phyloP scores from a whole-genome alignment of 2,797 vertebrate species.

The Amniataba percoides region DNA sequence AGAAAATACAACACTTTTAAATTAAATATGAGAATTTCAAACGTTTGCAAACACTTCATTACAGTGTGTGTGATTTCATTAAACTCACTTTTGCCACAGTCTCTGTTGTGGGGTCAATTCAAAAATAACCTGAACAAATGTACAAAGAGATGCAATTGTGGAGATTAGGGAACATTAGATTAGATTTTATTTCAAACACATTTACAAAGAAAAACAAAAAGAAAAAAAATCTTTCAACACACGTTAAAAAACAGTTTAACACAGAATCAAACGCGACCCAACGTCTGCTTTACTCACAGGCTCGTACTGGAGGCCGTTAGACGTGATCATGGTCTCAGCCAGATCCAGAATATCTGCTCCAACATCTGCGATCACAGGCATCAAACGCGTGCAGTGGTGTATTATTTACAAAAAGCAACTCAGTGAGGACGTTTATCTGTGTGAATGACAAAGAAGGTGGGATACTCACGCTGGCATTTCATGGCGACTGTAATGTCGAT shows the following conservation, averaged over 20 bases:
- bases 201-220: no score
- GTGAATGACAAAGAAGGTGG: background rate
- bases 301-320: conserved; percentile 93
- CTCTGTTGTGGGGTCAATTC: conserved; percentile 94
- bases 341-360: conserved; percentile 97
- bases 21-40: background rate
- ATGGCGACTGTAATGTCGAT: conserved; percentile 98
- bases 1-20: background rate
- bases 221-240: background rate
- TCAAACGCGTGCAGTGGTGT: background rate
- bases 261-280: background rate
- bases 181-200: no score
- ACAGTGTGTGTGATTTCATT: background rate
- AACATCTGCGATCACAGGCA: conserved; percentile 85
- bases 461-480: conserved; percentile 97
- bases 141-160: background rate
- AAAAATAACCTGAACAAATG: conserved; percentile 90
- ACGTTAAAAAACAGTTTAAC: background rate
- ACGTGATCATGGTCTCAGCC: conserved; percentile 97
- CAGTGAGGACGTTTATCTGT: no score
- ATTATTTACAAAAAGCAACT: no score
- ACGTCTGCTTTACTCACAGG: conserved; percentile 86
- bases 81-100: conserved; percentile 92
- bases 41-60: background rate
- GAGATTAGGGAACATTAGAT: background rate